Evolutionary conservation across 2,888 invertebrate genomes (phyloP).

Genomic region (Neria commutata): DNA sequence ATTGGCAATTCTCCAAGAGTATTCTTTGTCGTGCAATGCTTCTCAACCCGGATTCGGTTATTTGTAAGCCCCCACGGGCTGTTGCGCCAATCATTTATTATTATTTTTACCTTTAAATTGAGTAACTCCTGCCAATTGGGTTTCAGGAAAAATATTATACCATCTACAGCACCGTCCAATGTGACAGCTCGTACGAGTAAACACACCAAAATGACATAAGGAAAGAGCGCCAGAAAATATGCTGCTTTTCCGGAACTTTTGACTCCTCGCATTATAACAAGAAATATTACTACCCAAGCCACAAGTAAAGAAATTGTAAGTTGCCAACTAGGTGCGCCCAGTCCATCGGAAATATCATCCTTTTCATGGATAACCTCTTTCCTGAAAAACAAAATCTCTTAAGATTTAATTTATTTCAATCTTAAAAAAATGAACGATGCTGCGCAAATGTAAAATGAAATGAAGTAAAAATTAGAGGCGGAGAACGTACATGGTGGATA

Average conservation of each 20-base stretch:
- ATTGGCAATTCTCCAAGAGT: too few relatives aligned
- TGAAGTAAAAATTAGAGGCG: too few relatives aligned
- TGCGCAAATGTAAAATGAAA: too few relatives aligned
- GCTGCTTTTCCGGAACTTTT: conserved; percentile 82
- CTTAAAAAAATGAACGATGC: neutral
- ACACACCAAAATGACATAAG: conserved; percentile 78
- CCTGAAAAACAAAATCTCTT: conserved; percentile 48
- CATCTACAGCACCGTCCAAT: conserved; percentile 73
- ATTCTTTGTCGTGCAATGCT: neutral
- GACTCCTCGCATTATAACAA: conserved; percentile 74
- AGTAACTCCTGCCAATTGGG: conserved; percentile 79
- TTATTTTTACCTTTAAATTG: conserved; percentile 70
- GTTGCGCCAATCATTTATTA: too few relatives aligned
- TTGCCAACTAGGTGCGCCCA: conserved; percentile 72
- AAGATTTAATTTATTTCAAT: conserved; percentile 2
- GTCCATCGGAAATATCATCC: conserved; percentile 54
- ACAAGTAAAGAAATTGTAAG: conserved; percentile 70
- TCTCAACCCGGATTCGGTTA: too few relatives aligned
- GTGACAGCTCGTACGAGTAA: conserved; percentile 72
- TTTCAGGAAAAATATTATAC: conserved; percentile 78
- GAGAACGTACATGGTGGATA: too few relatives aligned
- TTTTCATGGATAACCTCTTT: conserved; percentile 65
- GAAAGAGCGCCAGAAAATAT: conserved; percentile 89
- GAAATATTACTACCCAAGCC: conserved; percentile 73
- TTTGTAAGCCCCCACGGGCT: too few relatives aligned